A percentile compares a stretch with the other conserved stretches of the same genome.
phyloP scores from a whole-genome alignment of 2,113 vertebrate genomes.

The Donacobius atricapilla region DNA sequence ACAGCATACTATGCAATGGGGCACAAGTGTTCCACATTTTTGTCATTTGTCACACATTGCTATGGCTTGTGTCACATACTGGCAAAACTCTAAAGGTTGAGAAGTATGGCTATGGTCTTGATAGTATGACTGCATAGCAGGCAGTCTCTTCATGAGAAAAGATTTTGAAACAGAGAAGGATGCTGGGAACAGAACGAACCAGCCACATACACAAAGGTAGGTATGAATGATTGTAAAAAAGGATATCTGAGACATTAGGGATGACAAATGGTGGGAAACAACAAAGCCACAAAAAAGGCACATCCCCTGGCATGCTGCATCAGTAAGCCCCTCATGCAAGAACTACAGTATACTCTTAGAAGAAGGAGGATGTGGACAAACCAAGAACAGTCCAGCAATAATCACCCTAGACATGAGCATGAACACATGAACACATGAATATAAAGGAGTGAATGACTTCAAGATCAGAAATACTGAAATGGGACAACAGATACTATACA shows the following conservation, averaged over 20 bases:
- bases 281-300: background rate
- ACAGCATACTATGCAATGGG: background rate
- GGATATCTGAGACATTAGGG: background rate
- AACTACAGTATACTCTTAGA: background rate
- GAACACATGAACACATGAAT: background rate
- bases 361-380: background rate
- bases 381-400: background rate
- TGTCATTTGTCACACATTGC: slow-evolving; percentile 60
- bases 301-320: background rate
- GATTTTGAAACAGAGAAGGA: background rate
- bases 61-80: slow-evolving; percentile 25
- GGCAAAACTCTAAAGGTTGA: slow-evolving; percentile 18
- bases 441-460: background rate
- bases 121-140: background rate
- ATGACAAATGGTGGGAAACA: background rate
- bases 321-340: background rate
- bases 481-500: background rate
- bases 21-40: slow-evolving; percentile 46
- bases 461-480: background rate
- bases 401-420: background rate
- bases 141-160: background rate
- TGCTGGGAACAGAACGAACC: background rate
- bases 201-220: background rate
- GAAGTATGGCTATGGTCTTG: background rate
- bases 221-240: background rate